A percentile compares a stretch with the other conserved stretches of the same genome.
Evolutionary conservation across 1,140 invertebrate genomes (phyloP).

Genomic region (Nymphalis io): DNA sequence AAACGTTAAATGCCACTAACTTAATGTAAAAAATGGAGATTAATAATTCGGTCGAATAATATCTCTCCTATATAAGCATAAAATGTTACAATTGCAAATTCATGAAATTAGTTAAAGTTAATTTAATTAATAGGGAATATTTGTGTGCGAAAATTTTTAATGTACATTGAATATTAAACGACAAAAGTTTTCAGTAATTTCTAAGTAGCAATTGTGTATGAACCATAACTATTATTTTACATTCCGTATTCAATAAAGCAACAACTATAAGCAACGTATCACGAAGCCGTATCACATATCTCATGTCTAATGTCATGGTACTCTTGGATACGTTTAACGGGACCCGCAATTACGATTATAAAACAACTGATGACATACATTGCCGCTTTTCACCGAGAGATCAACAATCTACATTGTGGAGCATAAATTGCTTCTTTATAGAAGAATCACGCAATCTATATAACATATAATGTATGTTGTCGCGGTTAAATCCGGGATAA

Average conservation of each 20-base stretch:
- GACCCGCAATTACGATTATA: constrained; percentile 20
- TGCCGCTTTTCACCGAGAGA: background rate
- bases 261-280: background rate
- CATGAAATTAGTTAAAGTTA: too few relatives aligned
- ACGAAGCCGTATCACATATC: constrained; percentile 1
- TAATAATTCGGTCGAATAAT: too few relatives aligned
- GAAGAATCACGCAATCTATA: constrained; percentile 1
- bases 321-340: constrained; percentile 15
- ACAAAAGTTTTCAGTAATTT: too few relatives aligned
- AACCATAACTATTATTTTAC: background rate
- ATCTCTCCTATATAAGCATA: too few relatives aligned
- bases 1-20: too few relatives aligned
- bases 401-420: constrained; percentile 1
- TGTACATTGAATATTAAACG: too few relatives aligned
- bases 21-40: too few relatives aligned
- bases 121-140: too few relatives aligned
- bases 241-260: constrained; percentile 8
- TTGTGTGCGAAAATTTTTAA: too few relatives aligned
- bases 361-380: constrained; percentile 15
- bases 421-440: background rate
- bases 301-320: constrained; percentile 2
- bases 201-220: too few relatives aligned
- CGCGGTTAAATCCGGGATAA: constrained; percentile 31
- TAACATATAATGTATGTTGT: constrained; percentile 10
- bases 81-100: too few relatives aligned